phyloP scores from a whole-genome alignment of 2,888 invertebrate species.

The Synanthedon formicaeformis region DNA sequence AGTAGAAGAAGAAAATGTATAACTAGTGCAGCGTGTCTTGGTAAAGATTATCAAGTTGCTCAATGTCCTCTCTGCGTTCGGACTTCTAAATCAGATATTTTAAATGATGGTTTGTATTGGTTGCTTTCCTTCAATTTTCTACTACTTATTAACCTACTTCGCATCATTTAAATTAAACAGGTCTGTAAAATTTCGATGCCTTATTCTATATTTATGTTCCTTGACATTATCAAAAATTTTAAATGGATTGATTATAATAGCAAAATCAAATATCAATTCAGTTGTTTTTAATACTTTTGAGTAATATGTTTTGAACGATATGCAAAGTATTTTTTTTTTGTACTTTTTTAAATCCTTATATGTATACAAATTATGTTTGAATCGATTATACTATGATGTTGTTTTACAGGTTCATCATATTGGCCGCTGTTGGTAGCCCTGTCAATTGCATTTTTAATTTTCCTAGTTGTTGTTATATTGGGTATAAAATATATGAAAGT shows the following conservation, averaged over 20 bases:
- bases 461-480: slow-evolving; percentile 50
- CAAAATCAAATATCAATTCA: too few relatives aligned
- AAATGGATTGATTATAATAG: too few relatives aligned
- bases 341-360: too few relatives aligned
- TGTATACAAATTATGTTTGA: too few relatives aligned
- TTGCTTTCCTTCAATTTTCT: neutral
- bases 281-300: too few relatives aligned
- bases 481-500: slow-evolving; percentile 61
- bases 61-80: slow-evolving; percentile 57
- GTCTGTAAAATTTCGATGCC: too few relatives aligned
- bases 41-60: slow-evolving; percentile 50
- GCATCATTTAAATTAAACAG: too few relatives aligned
- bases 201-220: too few relatives aligned
- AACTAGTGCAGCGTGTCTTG: slow-evolving; percentile 41
- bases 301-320: too few relatives aligned
- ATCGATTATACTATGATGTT: too few relatives aligned
- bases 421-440: slow-evolving; percentile 54
- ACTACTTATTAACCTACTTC: neutral
- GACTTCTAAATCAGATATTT: slow-evolving; percentile 49
- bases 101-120: slow-evolving; percentile 37
- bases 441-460: slow-evolving; percentile 54
- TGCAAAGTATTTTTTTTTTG: too few relatives aligned
- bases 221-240: too few relatives aligned
- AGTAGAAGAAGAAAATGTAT: slow-evolving; percentile 83
- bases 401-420: slow-evolving; percentile 48